These are phyloP conservation scores for Sicus ferrugineus DNA, from an alignment of 2,888 invertebrate species.

Conservation along the genomic window DNA sequence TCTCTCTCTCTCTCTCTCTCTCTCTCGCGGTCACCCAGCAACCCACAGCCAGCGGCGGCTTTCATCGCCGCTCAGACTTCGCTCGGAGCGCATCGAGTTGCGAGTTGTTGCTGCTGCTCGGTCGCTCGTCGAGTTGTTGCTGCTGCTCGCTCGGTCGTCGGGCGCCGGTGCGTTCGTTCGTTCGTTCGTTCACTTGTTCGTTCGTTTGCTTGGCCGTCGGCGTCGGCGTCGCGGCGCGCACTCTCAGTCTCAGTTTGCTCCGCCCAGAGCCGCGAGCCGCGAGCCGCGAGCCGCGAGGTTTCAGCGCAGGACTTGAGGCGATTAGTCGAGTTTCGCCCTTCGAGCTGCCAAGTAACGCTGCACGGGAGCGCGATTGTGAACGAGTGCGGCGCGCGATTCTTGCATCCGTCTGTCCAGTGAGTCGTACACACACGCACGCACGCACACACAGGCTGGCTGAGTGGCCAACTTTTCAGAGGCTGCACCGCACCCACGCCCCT, in stretches of 20 bases:
- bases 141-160: conserved; percentile 15
- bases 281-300: conserved; percentile 62
- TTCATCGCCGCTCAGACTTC: conserved; percentile 24
- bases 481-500: no score
- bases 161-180: no score
- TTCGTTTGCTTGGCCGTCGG: conserved; percentile 6
- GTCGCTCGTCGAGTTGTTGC: neutral
- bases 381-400: neutral
- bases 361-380: neutral
- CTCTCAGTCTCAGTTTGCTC: conserved; percentile 38
- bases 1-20: neutral
- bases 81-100: conserved; percentile 15
- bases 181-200: conserved; percentile 13
- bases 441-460: neutral
- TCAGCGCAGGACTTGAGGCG: conserved; percentile 57
- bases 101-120: neutral
- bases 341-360: conserved; percentile 49
- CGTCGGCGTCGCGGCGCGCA: conserved; percentile 7
- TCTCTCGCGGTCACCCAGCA: neutral
- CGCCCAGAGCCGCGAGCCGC: conserved; percentile 56
- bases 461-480: no score
- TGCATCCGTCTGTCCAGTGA: neutral
- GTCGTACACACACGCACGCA: neutral
- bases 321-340: conserved; percentile 56
- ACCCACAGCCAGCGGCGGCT: conserved; percentile 26